Conservation (phyloP, 2,888 invertebrate species). For the Alcis repandata region DNA sequence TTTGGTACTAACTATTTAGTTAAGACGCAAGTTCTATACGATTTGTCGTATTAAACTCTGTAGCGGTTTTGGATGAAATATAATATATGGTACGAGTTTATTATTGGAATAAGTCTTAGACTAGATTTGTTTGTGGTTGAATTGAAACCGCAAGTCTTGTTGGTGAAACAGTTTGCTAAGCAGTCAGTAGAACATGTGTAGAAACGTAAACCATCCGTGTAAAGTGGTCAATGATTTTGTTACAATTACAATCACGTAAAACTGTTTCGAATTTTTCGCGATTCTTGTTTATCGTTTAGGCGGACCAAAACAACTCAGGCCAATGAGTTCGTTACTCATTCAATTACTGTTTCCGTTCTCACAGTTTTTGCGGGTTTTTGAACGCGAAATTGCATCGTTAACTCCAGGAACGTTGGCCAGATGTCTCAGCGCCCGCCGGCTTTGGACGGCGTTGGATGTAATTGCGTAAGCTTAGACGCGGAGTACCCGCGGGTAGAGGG, state of each 20-base stretch:
- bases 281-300: conserved; percentile 12
- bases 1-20: no score
- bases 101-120: no score
- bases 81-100: no score
- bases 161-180: no score
- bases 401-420: conserved; percentile 67
- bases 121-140: no score
- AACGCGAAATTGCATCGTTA: conserved; percentile 59
- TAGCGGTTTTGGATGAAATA: no score
- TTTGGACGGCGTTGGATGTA: conserved; percentile 63
- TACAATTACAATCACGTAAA: no score
- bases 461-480: conserved; percentile 72
- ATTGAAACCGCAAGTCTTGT: no score
- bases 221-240: background rate
- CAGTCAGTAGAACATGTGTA: background rate
- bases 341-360: conserved; percentile 36
- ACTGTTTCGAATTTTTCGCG: background rate
- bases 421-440: conserved; percentile 65
- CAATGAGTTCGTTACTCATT: conserved; percentile 27
- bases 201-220: background rate
- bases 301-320: conserved; percentile 10
- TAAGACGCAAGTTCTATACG: no score
- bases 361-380: conserved; percentile 31
- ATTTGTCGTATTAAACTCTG: no score
- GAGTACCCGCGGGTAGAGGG: conserved; percentile 46